Percentiles rank a stretch among this genome's conserved stretches.
Conservation (phyloP, 1,140 invertebrate genomes). For the Rhizoglyphus robini region DNA sequence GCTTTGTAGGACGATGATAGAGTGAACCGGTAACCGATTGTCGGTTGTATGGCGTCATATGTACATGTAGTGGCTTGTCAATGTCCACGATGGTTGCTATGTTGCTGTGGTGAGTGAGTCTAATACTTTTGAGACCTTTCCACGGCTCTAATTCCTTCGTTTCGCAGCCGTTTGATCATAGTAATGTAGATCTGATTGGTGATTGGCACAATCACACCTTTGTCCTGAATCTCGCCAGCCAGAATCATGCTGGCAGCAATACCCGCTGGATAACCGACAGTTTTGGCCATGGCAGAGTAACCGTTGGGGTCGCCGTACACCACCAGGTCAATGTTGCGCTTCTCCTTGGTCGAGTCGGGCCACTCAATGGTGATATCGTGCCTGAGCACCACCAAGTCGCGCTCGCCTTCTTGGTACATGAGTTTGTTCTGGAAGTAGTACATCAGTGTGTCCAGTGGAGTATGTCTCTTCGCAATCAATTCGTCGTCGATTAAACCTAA, state of each 20-base stretch:
- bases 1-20: no score
- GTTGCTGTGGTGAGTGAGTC: no score
- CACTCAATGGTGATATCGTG: conserved; percentile 84
- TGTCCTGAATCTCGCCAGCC: conserved; percentile 90
- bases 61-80: no score
- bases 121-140: conserved; percentile 75
- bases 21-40: no score
- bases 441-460: conserved; percentile 76
- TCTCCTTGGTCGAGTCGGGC: conserved; percentile 66
- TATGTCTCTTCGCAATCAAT: conserved; percentile 60
- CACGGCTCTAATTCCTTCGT: conserved; percentile 56
- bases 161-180: conserved; percentile 62
- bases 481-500: conserved; percentile 72
- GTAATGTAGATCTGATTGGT: conserved; percentile 78
- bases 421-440: conserved; percentile 54
- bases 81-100: no score
- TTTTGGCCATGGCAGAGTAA: conserved; percentile 93
- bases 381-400: conserved; percentile 82
- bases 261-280: conserved; percentile 87
- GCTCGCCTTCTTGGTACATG: conserved; percentile 49
- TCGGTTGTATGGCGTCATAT: no score
- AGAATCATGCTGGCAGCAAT: conserved; percentile 95
- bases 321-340: conserved; percentile 77
- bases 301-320: conserved; percentile 71
- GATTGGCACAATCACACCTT: conserved; percentile 80